Evolutionary conservation across 2,888 invertebrate genomes (phyloP), one percentile per base, ranked within the genome.

Genomic region (Parnassius orleans): DNA sequence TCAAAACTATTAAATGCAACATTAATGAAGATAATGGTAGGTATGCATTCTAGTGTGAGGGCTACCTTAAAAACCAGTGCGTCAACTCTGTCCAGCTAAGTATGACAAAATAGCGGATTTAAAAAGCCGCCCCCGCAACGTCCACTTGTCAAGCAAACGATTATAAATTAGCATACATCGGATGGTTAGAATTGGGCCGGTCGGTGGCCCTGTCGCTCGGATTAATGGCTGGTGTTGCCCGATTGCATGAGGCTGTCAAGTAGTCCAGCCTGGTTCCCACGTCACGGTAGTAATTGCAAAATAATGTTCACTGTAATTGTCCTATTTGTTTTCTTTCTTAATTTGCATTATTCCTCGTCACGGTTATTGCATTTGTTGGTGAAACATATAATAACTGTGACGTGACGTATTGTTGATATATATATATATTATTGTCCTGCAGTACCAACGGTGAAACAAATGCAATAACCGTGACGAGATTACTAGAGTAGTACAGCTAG

Each of bases 111-210:
- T 53, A 53, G 63, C 59, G 53, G 53, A 57, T 11, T 53, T 47
- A 53, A 53, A 33, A n/a, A 24, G 42, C 52, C 42, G 60, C 60
- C 53, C 57, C 53, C 63, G 56, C 59, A 42, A 9, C 48, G 56
- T 19, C 64, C 65, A 63, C 68, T 69, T 69, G 68, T 72, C 70
- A 70, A 66, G 56, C 60, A 54, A 48, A 65, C 64, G 69, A 69
- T 68, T 67, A 68, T 68, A 68, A 65, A 63, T 63, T 68, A 62
- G 64, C 66, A 67, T 69, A 66, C 64, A 54, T 65, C 65, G 52
- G 62, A 62, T 53, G 57, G 62, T 14, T 63, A 43, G 57, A 69
- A 67, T 68, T 62, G 66, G 69, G 67, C 57, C 68, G 65, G 63
- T 60, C 70, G 66, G 63, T 60, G 59, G 65, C 63, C 66, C 64